Conservation (phyloP, 2,113 vertebrate genomes). For the Poeciliopsis retropinna region DNA sequence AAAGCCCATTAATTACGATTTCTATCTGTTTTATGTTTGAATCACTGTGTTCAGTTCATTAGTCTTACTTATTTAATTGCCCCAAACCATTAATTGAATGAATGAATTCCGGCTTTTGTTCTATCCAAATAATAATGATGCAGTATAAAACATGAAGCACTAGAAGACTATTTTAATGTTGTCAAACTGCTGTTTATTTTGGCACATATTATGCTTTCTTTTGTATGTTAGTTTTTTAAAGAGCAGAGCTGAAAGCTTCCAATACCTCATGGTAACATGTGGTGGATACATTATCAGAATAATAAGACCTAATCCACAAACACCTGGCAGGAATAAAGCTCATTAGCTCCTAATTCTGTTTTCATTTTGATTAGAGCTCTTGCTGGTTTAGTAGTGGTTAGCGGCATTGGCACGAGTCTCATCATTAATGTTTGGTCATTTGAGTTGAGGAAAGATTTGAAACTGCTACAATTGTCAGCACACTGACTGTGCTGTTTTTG, state of each 20-base stretch:
- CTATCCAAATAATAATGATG: conserved; percentile 22
- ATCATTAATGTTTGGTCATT: background rate
- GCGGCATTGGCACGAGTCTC: background rate
- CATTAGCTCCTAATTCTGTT: conserved; percentile 7
- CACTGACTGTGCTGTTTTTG: background rate
- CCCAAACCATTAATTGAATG: conserved; percentile 59
- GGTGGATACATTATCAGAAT: conserved; percentile 6
- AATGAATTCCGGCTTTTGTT: conserved; percentile 40
- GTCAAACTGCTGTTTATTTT: conserved; percentile 14
- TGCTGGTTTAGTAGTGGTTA: background rate
- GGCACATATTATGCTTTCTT: conserved; percentile 2
- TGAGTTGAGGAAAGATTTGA: background rate
- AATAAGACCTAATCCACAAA: background rate
- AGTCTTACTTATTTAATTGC: conserved; percentile 45
- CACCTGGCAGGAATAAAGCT: conserved; percentile 6
- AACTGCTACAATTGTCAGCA: background rate
- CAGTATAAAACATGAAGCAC: conserved; percentile 12
- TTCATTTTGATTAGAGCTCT: conserved; percentile 9
- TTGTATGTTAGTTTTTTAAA: background rate
- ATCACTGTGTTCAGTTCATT: conserved; percentile 43
- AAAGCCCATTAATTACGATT: conserved; percentile 54
- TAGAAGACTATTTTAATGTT: conserved; percentile 18
- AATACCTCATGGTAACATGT: conserved; percentile 3
- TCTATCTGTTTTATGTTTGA: conserved; percentile 46
- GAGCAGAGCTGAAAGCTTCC: background rate